Evolutionary conservation across 2,113 vertebrate species (phyloP).

Genomic region (Prunella fulvescens): DNA sequence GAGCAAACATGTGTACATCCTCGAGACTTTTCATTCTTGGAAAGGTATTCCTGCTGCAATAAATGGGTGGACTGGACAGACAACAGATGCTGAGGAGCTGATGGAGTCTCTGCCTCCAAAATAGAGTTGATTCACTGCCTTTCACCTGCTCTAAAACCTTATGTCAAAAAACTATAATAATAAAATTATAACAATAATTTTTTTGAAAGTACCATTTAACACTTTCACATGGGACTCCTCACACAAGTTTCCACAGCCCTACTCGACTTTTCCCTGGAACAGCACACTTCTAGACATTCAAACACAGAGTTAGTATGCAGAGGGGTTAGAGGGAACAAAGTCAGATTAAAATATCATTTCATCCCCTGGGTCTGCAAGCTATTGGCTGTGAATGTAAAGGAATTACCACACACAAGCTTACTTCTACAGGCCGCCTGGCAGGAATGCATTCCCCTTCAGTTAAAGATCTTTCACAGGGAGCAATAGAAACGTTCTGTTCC

Average conservation of each 20-base stretch:
- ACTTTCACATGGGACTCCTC: background rate
- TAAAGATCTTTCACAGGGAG: background rate
- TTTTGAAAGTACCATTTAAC: background rate
- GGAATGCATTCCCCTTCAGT: background rate
- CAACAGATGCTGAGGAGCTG: background rate
- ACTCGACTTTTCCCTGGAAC: background rate
- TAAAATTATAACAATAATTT: background rate
- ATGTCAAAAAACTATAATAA: background rate
- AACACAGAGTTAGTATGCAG: background rate
- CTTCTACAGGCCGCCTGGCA: background rate
- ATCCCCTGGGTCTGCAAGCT: background rate
- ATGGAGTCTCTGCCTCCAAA: background rate
- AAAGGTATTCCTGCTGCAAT: background rate
- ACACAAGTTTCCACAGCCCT: background rate
- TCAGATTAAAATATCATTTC: background rate
- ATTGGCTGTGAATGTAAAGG: constrained; percentile 11
- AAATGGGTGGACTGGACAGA: background rate
- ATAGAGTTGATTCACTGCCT: background rate
- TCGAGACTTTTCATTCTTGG: background rate
- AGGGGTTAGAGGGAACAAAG: background rate
- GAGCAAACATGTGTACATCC: background rate
- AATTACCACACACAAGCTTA: background rate
- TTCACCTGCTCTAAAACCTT: background rate
- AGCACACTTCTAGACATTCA: background rate
- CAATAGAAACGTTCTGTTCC: constrained; percentile 5